phyloP scores from a whole-genome alignment of 2,888 invertebrate species.

The Ichneumon xanthorius region DNA sequence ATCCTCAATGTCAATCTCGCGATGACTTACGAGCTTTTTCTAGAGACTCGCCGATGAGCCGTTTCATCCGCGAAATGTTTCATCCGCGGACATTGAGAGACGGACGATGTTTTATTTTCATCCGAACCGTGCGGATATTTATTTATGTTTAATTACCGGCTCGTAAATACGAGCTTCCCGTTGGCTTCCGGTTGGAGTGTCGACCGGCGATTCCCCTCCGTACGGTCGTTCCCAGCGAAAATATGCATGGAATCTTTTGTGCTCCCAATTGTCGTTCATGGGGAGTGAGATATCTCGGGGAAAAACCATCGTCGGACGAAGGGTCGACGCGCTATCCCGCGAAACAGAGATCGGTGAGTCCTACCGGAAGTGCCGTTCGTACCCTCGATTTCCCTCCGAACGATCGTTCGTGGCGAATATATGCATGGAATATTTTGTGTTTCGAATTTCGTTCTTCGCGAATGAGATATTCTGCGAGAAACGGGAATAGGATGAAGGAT shows the following conservation, averaged over 20 bases:
- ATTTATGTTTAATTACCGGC: not conserved
- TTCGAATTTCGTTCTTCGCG: not conserved
- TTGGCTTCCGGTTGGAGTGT: not conserved
- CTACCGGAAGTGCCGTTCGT: not conserved
- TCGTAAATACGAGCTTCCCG: not conserved
- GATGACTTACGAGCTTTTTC: conserved; percentile 25
- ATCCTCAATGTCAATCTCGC: conserved; percentile 57
- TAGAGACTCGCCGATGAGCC: not conserved
- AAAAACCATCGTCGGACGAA: not conserved
- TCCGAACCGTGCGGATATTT: not conserved
- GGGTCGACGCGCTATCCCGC: not conserved
- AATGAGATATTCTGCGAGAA: not conserved
- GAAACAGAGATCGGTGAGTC: not conserved
- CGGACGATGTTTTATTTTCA: not conserved
- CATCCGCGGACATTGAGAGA: not conserved
- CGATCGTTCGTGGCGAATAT: too few species aligned
- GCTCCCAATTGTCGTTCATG: not conserved
- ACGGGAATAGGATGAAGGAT: not conserved
- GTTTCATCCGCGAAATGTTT: not conserved
- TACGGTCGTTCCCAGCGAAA: not conserved
- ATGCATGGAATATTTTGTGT: too few species aligned
- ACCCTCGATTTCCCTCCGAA: too few species aligned
- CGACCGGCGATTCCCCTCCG: not conserved
- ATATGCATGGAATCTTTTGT: not conserved
- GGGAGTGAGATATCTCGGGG: not conserved